These are phyloP conservation scores for Aporophyla lueneburgensis DNA, from an alignment of 2,888 invertebrate genomes.

Conservation along the genomic window DNA sequence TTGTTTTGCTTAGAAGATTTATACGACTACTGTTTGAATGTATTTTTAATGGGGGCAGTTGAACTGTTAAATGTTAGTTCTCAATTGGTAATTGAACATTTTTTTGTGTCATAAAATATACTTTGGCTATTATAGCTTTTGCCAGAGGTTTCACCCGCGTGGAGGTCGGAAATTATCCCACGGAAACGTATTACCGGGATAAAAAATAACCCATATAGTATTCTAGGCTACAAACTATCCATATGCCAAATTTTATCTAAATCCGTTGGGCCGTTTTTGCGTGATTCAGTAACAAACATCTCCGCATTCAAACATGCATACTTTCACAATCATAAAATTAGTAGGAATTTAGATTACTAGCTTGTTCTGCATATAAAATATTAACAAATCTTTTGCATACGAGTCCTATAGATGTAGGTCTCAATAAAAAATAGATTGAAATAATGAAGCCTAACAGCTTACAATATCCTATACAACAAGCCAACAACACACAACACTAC, in stretches of 20 bases:
- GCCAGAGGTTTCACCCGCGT: too few relatives aligned
- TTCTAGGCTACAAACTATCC: too few relatives aligned
- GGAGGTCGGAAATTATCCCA: too few relatives aligned
- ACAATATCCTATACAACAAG: conserved; percentile 15
- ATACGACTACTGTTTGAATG: conserved; percentile 55
- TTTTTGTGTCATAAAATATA: neutral
- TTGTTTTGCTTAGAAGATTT: conserved; percentile 63
- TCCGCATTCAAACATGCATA: too few relatives aligned
- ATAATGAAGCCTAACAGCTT: conserved; percentile 8
- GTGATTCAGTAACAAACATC: too few relatives aligned
- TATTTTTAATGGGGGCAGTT: conserved; percentile 46
- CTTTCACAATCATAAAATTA: too few relatives aligned
- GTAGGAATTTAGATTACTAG: neutral
- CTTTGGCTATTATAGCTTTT: neutral
- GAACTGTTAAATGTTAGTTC: conserved; percentile 31
- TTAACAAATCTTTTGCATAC: neutral
- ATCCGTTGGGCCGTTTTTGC: too few relatives aligned
- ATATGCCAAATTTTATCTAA: too few relatives aligned
- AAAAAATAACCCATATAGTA: too few relatives aligned
- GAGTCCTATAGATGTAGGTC: neutral
- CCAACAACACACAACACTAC: conserved; percentile 42
- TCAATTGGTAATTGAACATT: conserved; percentile 30
- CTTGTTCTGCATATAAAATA: neutral
- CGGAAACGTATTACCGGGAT: too few relatives aligned
- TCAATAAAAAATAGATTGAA: conserved; percentile 3